These are phyloP conservation scores for Drosophila paucipuncta DNA, from an alignment of 2,888 invertebrate species.

Conservation along the genomic window DNA sequence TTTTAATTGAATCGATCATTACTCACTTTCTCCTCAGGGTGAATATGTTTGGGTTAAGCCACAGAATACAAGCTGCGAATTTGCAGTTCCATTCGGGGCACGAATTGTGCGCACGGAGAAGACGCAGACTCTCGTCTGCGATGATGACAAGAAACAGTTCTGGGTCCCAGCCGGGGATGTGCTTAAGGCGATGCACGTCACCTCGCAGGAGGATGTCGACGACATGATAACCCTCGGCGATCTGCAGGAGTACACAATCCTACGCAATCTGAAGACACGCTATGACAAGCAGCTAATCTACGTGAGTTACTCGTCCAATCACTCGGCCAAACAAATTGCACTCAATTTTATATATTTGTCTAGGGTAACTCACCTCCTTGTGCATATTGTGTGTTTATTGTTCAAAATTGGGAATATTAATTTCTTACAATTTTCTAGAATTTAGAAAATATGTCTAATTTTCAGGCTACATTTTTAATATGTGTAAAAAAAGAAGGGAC, in stretches of 20 bases:
- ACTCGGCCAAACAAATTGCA: neutral
- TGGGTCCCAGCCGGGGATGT: slow-evolving; percentile 88
- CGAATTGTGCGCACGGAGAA: slow-evolving; percentile 92
- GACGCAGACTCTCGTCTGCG: slow-evolving; percentile 90
- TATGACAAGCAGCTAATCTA: slow-evolving; percentile 96
- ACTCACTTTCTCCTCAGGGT: slow-evolving; percentile 87
- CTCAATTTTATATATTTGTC: neutral
- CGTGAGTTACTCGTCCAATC: slow-evolving; percentile 87
- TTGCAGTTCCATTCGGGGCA: slow-evolving; percentile 94
- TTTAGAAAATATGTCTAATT: too few relatives aligned
- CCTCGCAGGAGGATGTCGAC: slow-evolving; percentile 93
- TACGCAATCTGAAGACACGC: slow-evolving; percentile 95
- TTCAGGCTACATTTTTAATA: too few relatives aligned
- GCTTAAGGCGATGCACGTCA: slow-evolving; percentile 90
- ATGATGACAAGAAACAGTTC: slow-evolving; percentile 93
- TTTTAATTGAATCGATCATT: neutral
- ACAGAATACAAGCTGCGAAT: slow-evolving; percentile 88
- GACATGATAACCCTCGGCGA: slow-evolving; percentile 98
- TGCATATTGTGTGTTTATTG: neutral
- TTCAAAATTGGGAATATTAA: neutral
- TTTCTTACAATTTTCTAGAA: neutral
- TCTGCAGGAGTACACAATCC: slow-evolving; percentile 96
- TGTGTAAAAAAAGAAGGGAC: too few relatives aligned
- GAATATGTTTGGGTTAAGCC: slow-evolving; percentile 96
- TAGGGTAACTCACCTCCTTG: neutral